Evolutionary conservation across 2,113 vertebrate species (phyloP).

Genomic region (Gymnobelideus leadbeateri): DNA sequence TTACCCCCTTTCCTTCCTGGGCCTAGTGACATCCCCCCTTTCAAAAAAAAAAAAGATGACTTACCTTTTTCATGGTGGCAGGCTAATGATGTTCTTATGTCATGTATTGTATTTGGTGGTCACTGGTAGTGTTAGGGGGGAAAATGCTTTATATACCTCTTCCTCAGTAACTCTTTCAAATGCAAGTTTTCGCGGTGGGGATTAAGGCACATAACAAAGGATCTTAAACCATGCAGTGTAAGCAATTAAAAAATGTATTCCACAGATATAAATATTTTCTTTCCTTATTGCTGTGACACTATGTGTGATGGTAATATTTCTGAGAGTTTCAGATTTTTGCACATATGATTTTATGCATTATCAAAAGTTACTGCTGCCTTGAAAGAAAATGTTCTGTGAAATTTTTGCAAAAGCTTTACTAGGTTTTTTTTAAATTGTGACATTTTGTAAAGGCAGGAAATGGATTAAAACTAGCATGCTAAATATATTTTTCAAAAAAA

Average conservation of each 20-base stretch:
- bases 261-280: conserved; percentile 84
- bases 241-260: conserved; percentile 81
- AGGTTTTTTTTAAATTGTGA: conserved; percentile 88
- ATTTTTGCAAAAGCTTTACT: conserved; percentile 91
- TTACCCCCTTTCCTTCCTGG: conserved; percentile 60
- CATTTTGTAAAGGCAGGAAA: conserved; percentile 90
- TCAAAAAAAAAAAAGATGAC: conserved; percentile 5
- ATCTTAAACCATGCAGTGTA: conserved; percentile 85
- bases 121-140: conserved; percentile 77
- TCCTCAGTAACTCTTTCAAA: conserved; percentile 84
- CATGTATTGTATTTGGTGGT: conserved; percentile 78
- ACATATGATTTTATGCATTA: conserved; percentile 92
- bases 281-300: conserved; percentile 85
- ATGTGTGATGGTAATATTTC: conserved; percentile 85
- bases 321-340: conserved; percentile 88
- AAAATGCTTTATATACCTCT: conserved; percentile 90
- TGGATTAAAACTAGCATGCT: conserved; percentile 86
- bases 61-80: conserved; percentile 68
- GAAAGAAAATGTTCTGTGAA: conserved; percentile 90
- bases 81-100: conserved; percentile 77
- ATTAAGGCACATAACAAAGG: conserved; percentile 82
- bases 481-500: conserved; percentile 90
- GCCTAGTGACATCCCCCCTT: conserved; percentile 46
- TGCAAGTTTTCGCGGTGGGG: conserved; percentile 82
- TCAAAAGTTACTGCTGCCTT: conserved; percentile 90